Evolutionary conservation across 23 tunicate genomes (phyloP).

Genomic region (Halocynthia aurantium): DNA sequence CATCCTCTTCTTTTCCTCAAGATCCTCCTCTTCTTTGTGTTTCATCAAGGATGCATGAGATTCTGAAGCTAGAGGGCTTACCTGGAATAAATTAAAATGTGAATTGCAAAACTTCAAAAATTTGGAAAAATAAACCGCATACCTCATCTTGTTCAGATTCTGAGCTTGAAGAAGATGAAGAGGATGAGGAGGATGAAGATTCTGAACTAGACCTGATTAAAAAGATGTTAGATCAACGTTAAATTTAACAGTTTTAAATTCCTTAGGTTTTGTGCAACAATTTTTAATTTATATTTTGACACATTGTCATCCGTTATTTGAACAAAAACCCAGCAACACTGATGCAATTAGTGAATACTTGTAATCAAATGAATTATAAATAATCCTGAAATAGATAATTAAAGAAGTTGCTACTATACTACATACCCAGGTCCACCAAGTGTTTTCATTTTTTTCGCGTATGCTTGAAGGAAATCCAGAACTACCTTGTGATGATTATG

Average conservation of each 20-base stretch:
- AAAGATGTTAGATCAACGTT: background rate
- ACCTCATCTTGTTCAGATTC: conserved; percentile 23
- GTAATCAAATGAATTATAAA: too few species aligned
- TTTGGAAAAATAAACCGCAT: too few species aligned
- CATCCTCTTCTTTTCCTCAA: conserved; percentile 62
- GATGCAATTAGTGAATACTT: too few species aligned
- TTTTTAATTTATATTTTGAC: too few species aligned
- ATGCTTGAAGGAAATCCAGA: conserved; percentile 28
- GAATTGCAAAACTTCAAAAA: too few species aligned
- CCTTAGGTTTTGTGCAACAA: too few species aligned
- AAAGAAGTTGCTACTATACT: too few species aligned
- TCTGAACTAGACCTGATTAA: conserved; percentile 11
- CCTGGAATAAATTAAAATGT: background rate
- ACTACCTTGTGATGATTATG: conserved; percentile 67
- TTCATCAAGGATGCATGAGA: conserved; percentile 1
- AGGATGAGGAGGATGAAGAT: conserved; percentile 44
- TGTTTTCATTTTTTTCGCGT: conserved; percentile 9
- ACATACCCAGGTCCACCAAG: background rate
- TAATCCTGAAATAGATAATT: too few species aligned
- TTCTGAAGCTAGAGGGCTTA: background rate
- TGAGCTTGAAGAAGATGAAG: conserved; percentile 34
- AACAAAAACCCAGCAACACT: too few species aligned
- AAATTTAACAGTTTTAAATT: too few species aligned
- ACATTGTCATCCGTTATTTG: too few species aligned
- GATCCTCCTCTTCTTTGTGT: conserved; percentile 26